Base-by-base conservation (phyloP, 2,113 vertebrate species). In the Platichthys stellatus region DNA sequence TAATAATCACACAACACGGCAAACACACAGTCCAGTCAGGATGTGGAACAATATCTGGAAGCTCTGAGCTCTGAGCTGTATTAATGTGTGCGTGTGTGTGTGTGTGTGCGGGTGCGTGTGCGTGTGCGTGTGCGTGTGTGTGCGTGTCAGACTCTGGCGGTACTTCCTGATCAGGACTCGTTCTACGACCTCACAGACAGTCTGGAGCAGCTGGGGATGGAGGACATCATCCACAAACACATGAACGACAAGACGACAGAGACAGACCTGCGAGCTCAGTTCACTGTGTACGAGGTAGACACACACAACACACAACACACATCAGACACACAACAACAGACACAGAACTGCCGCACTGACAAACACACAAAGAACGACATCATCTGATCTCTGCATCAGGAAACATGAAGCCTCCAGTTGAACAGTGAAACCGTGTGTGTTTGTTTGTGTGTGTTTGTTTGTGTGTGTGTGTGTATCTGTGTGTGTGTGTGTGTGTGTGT, bases 111-210 rank as follows among this genome's bases (percentile, higher is more conserved):
- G 49, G n/a, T 68, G 28, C 20, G 3, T 68, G 15, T 10, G 15
- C 20, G 49, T 20, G 49, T 51, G 28, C 12, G 59, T 14, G 11
- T 63, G 61, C 15, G 38, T 38, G 26, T n/a, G 24, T 67, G 47
- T 67, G 21, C 60, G 15, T 53, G 7, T 57, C 90, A 99, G 98
- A 96, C 95, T 0, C 93, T 99, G 75, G 94, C 94, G 0, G 96
- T 93, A 0, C 96, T 99, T 23, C 97, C 96, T 0, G 98, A 99
- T 74, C 98, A 99, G 92, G 98, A 99, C 89, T 96, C 96, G 0
- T 99, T 99, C 94, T 99, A 99, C 0, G 98, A 99, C 0, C 82
- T 98, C 86, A 96, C 97, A 0, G 98, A 99, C 90, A 95, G 95
- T 28, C 92, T 99, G 89, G 98, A 99, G 87, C 94, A 96, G 88